Evolutionary conservation across 1,140 invertebrate species (phyloP).

Genomic region (Laodelphax striatellus): DNA sequence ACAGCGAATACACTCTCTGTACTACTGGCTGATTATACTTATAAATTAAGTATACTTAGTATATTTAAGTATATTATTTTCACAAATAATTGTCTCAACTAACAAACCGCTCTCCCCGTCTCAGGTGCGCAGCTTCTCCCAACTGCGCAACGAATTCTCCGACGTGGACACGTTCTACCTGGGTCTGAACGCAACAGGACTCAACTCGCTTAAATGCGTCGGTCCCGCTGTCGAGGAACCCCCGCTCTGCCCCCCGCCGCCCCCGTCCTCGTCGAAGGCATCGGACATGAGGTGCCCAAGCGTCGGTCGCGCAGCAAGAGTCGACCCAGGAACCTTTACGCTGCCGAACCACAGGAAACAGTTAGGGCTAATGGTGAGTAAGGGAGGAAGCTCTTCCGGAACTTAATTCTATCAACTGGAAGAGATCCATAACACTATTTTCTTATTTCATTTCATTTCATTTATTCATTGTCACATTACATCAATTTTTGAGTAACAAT

Average conservation of each 20-base stretch:
- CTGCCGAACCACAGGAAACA: slow-evolving; percentile 52
- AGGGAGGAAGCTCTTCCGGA: too few relatives aligned
- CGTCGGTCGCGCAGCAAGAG: slow-evolving; percentile 63
- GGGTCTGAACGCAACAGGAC: slow-evolving; percentile 43
- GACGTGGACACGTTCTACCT: slow-evolving; percentile 85
- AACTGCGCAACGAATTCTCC: slow-evolving; percentile 79
- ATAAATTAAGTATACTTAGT: too few relatives aligned
- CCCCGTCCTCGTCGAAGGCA: slow-evolving; percentile 19
- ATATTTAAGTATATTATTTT: too few relatives aligned
- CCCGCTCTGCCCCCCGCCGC: slow-evolving; percentile 20
- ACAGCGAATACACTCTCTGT: too few relatives aligned
- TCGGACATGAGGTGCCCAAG: slow-evolving; percentile 9
- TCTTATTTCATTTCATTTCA: too few relatives aligned
- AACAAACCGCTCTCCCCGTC: not conserved
- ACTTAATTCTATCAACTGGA: too few relatives aligned
- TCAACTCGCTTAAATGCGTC: slow-evolving; percentile 44
- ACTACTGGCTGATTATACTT: too few relatives aligned
- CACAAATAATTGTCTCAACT: too few relatives aligned
- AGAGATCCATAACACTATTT: too few relatives aligned
- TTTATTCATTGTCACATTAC: too few relatives aligned
- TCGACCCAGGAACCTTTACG: slow-evolving; percentile 61
- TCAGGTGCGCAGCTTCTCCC: slow-evolving; percentile 81
- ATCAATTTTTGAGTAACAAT: too few relatives aligned
- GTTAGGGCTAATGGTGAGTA: slow-evolving; percentile 52
- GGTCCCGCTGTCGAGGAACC: slow-evolving; percentile 57